These are phyloP conservation scores for Momotus momota DNA, from an alignment of 2,797 vertebrate species.

Conservation along the genomic window DNA sequence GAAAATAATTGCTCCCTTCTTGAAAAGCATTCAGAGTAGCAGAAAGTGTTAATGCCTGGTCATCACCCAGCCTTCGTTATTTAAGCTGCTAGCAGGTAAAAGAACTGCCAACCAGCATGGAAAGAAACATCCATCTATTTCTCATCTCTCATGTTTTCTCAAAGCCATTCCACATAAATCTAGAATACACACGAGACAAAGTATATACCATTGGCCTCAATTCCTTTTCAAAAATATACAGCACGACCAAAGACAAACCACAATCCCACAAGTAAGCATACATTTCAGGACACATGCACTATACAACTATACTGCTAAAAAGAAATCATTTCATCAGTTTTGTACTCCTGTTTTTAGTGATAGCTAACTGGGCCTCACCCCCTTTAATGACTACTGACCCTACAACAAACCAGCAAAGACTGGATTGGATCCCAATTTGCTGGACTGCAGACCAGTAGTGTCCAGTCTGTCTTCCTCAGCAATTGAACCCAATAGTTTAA, in stretches of 20 bases:
- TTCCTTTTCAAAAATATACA: slow-evolving; percentile 59
- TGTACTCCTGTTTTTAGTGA: neutral
- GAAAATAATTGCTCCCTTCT: neutral
- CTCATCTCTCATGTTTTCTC: slow-evolving; percentile 33
- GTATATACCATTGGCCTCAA: slow-evolving; percentile 10
- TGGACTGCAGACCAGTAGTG: neutral
- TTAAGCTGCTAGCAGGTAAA: slow-evolving; percentile 38
- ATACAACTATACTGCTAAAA: neutral
- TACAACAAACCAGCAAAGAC: neutral
- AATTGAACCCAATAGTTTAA: neutral
- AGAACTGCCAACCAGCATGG: slow-evolving; percentile 4
- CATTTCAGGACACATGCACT: neutral
- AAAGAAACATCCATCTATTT: slow-evolving; percentile 40
- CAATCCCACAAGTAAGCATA: slow-evolving; percentile 36
- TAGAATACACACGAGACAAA: neutral
- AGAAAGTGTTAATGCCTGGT: slow-evolving; percentile 29
- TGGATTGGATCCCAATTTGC: neutral
- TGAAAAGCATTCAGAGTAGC: neutral
- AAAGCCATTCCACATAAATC: slow-evolving; percentile 45
- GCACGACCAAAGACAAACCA: slow-evolving; percentile 43
- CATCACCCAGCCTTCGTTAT: neutral
- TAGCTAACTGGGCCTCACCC: neutral
- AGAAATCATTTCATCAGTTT: neutral
- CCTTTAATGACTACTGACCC: neutral
- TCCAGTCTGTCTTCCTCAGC: neutral